Percentiles rank a stretch among this genome's conserved stretches.
Conservation (phyloP, 2,888 invertebrate species). For the Microctonus brassicae region DNA sequence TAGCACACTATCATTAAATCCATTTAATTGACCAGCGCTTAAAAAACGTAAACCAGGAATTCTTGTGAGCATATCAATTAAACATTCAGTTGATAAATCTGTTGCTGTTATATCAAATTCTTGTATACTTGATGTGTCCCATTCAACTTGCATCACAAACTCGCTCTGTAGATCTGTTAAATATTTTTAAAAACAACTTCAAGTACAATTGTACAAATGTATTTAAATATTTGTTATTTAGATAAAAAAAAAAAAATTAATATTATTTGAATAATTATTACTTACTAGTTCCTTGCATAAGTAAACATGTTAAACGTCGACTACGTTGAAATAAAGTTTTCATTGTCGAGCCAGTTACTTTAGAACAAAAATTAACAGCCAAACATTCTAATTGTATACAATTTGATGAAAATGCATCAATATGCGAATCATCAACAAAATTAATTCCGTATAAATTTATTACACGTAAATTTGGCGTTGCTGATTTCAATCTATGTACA, state of each 20-base stretch:
- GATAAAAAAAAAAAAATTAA: neutral
- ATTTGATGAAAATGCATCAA: conserved; percentile 97
- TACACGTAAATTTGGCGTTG: conserved; percentile 96
- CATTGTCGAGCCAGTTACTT: conserved; percentile 96
- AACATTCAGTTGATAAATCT: conserved; percentile 92
- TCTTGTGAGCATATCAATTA: conserved; percentile 91
- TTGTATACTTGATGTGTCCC: conserved; percentile 95
- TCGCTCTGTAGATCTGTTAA: conserved; percentile 87
- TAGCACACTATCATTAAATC: conserved; percentile 94
- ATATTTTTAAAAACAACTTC: conserved; percentile 21
- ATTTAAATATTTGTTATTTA: neutral
- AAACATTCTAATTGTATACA: conserved; percentile 97
- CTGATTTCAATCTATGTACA: conserved; percentile 97
- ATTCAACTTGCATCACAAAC: conserved; percentile 95
- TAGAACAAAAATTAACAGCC: conserved; percentile 96
- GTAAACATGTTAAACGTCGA: conserved; percentile 88
- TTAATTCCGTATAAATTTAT: conserved; percentile 99
- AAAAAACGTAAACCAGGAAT: conserved; percentile 89
- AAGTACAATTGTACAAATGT: conserved; percentile 37
- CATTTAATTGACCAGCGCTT: conserved; percentile 96
- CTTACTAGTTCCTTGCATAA: conserved; percentile 97
- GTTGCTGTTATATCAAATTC: conserved; percentile 98
- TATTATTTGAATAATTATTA: conserved; percentile 33
- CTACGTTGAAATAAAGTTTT: conserved; percentile 95
- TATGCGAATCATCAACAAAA: conserved; percentile 98